A percentile compares a stretch with the other conserved stretches of the same genome.
phyloP scores from a whole-genome alignment of 53 echinoderm and acorn worm genomes.

The Patiria pectinifera region DNA sequence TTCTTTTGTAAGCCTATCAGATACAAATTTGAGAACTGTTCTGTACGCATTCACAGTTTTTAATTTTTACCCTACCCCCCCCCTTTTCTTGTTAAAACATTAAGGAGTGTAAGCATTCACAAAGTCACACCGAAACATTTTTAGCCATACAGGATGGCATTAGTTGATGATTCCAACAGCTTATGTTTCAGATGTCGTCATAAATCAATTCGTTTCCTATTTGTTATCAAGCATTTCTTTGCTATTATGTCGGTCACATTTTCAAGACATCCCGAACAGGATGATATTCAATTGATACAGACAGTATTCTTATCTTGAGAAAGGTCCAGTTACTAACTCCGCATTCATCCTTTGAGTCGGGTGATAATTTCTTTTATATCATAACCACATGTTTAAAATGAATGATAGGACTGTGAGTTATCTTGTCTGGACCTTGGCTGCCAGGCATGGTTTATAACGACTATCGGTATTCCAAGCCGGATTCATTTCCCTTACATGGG shows the following conservation, averaged over 20 bases:
- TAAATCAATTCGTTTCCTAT: not conserved
- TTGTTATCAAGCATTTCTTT: not conserved
- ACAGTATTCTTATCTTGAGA: not conserved
- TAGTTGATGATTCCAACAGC: not conserved
- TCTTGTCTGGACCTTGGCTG: not conserved
- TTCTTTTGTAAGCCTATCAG: no score
- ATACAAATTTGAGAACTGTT: no score
- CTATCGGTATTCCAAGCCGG: slow-evolving; percentile 42
- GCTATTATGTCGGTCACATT: not conserved
- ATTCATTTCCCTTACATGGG: slow-evolving; percentile 62
- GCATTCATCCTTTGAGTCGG: not conserved
- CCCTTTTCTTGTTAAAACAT: not conserved
- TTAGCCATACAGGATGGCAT: not conserved
- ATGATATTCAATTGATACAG: not conserved
- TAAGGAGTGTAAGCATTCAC: not conserved
- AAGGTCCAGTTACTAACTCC: not conserved
- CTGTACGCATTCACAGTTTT: not conserved
- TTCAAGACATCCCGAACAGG: not conserved
- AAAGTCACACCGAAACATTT: not conserved
- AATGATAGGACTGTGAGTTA: slow-evolving; percentile 19
- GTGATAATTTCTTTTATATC: not conserved
- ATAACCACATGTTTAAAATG: slow-evolving; percentile 49
- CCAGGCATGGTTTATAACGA: not conserved
- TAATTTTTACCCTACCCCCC: not conserved
- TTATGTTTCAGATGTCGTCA: not conserved